These are phyloP conservation scores for Augochlorella aurata DNA, from an alignment of 2,888 invertebrate species.

Conservation along the genomic window DNA sequence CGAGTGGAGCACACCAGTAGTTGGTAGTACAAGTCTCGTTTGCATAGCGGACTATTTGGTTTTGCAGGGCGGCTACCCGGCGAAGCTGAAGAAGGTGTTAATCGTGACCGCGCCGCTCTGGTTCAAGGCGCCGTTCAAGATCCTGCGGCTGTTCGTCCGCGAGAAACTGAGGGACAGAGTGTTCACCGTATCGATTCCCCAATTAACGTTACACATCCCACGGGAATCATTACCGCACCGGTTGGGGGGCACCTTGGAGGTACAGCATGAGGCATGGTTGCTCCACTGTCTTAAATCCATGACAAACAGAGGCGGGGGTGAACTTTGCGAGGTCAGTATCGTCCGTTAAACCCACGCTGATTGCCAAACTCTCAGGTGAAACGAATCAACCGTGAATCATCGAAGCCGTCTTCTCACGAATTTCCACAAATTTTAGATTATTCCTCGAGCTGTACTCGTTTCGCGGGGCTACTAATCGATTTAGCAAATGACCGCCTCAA, in stretches of 20 bases:
- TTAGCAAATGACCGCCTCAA: background rate
- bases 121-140: conserved; percentile 99
- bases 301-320: conserved; percentile 88
- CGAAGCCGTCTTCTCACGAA: no score
- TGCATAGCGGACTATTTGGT: conserved; percentile 55
- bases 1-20: no score
- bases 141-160: conserved; percentile 95
- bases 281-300: conserved; percentile 90
- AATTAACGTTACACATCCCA: conserved; percentile 94
- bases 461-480: background rate
- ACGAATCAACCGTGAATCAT: no score
- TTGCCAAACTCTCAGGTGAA: background rate
- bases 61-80: conserved; percentile 96
- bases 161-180: conserved; percentile 98
- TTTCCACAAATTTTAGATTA: no score
- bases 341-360: background rate
- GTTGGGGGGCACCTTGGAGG: conserved; percentile 93
- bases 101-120: conserved; percentile 98
- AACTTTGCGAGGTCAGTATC: conserved; percentile 78
- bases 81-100: conserved; percentile 97
- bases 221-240: conserved; percentile 93
- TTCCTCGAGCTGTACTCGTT: background rate
- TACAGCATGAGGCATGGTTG: conserved; percentile 96
- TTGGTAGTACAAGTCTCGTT: background rate
- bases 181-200: conserved; percentile 95